Conservation (phyloP, 1,140 invertebrate genomes). For the Drosophila nigrodunni region DNA sequence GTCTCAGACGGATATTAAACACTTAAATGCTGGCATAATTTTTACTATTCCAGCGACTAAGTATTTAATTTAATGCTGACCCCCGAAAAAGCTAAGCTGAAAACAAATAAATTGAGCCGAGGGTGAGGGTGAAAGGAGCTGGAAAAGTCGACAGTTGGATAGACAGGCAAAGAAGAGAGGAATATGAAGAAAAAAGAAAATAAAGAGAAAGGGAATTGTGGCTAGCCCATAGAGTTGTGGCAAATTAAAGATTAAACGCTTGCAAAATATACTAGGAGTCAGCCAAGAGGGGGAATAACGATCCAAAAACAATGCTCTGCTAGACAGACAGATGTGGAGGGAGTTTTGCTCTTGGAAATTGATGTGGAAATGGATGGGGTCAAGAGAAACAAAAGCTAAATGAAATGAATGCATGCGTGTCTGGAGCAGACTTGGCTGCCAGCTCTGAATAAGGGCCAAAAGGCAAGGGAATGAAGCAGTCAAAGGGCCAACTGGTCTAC, state of each 20-base stretch:
- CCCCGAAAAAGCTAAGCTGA: slow-evolving; percentile 62
- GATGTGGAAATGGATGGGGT: slow-evolving; percentile 5
- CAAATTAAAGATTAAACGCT: slow-evolving; percentile 80
- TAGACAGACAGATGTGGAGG: slow-evolving; percentile 56
- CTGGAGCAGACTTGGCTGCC: slow-evolving; percentile 2
- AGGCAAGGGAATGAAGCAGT: slow-evolving; percentile 65
- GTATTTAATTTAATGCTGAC: slow-evolving; percentile 77
- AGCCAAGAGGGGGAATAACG: slow-evolving; percentile 19
- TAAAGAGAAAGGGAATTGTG: neutral
- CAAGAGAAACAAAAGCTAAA: slow-evolving; percentile 78
- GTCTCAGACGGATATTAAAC: slow-evolving; percentile 75
- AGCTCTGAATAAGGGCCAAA: slow-evolving; percentile 1
- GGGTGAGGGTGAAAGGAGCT: neutral
- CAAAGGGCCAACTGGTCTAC: slow-evolving; percentile 64
- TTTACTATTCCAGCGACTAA: slow-evolving; percentile 65
- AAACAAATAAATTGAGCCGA: slow-evolving; percentile 72
- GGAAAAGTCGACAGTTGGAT: slow-evolving; percentile 58
- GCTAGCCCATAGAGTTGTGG: slow-evolving; percentile 49
- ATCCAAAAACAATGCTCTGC: slow-evolving; percentile 64
- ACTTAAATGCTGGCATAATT: slow-evolving; percentile 80
- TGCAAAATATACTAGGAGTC: slow-evolving; percentile 72
- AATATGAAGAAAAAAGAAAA: no score
- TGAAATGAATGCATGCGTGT: slow-evolving; percentile 69
- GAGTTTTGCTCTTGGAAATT: neutral
- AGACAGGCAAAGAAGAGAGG: slow-evolving; percentile 56